Evolutionary conservation across 2,113 vertebrate genomes (phyloP), one percentile per base, ranked within the genome.

Genomic region (Ciconia boyciana): DNA sequence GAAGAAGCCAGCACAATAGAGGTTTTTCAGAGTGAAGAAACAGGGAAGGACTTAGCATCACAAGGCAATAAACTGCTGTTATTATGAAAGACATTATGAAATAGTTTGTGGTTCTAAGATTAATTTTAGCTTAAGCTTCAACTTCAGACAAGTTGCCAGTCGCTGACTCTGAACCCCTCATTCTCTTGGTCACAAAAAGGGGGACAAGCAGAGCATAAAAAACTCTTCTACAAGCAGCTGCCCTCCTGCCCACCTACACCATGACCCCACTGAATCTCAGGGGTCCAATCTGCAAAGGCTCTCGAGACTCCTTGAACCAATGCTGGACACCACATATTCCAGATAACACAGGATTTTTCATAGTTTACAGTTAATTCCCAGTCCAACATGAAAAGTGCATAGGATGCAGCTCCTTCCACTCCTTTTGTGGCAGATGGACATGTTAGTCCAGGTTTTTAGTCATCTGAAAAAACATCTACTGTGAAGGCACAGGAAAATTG

Each of bases 61-160:
- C 65, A 94, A 69, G 92, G 94, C 87, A 96, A 89, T 91, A 89
- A 97, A 94, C 70, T 87, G 25, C 49, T 91, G 61, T 83, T 93
- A 85, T 97, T 96, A 96, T 95, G 89, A 96, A 95, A 96, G 81
- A 91, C 2, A 34, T 96, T 96, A 95, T 95, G 87, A 97, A 97
- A 97, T 52, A 85, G 48, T 83, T 94, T 93, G 95, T 78, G 94
- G 89, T 96, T 94, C 81, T 96, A 96, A 82, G 80, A 95, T 91
- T 95, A 95, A 96, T 94, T 96, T 96, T 94, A 92, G 77, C 72
- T 89, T 80, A 84, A 87, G 60, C 31, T 80, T 88, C 46, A 46
- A 36, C 36, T 85, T 93, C 36, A 75, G 72, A 91, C 81, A 26
- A 34, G 26, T 36, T 87, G 66, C 65, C 70, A 79, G 74, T 49